Conservation (phyloP, 2,888 invertebrate species). For the Nowickia ferox region DNA sequence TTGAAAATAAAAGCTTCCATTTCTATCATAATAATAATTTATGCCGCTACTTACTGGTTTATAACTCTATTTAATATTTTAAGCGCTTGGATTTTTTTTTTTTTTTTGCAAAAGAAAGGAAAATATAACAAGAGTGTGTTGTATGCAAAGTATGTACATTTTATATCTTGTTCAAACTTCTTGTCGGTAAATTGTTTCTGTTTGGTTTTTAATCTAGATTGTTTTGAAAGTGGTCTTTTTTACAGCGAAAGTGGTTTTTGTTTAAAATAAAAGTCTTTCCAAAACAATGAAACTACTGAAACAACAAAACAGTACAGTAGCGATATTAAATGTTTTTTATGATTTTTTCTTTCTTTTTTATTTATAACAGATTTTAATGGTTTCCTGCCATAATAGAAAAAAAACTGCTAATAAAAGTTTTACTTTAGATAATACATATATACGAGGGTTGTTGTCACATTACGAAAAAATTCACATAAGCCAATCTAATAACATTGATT, state of each 20-base stretch:
- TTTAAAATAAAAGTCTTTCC: constrained; percentile 48
- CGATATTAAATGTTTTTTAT: constrained; percentile 22
- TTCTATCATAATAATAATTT: constrained; percentile 58
- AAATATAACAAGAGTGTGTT: constrained; percentile 38
- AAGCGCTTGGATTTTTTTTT: background rate
- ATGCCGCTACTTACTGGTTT: constrained; percentile 45
- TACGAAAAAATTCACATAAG: background rate
- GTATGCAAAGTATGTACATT: constrained; percentile 58
- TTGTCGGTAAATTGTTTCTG: constrained; percentile 40
- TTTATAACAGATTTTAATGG: constrained; percentile 61
- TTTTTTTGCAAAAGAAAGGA: constrained; percentile 28
- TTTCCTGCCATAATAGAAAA: constrained; percentile 66
- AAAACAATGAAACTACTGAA: constrained; percentile 54
- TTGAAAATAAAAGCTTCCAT: constrained; percentile 50
- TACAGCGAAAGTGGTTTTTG: constrained; percentile 69
- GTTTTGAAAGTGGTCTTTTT: constrained; percentile 68
- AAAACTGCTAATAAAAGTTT: constrained; percentile 49
- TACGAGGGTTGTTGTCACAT: background rate
- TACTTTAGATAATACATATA: background rate
- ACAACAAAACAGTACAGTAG: constrained; percentile 28
- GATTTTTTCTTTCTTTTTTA: background rate
- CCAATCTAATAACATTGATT: too few species aligned
- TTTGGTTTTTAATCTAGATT: constrained; percentile 59
- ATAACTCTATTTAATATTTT: background rate
- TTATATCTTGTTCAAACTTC: constrained; percentile 44